These are phyloP conservation scores for Rhagonycha lutea DNA, from an alignment of 2,888 invertebrate genomes.

Conservation along the genomic window DNA sequence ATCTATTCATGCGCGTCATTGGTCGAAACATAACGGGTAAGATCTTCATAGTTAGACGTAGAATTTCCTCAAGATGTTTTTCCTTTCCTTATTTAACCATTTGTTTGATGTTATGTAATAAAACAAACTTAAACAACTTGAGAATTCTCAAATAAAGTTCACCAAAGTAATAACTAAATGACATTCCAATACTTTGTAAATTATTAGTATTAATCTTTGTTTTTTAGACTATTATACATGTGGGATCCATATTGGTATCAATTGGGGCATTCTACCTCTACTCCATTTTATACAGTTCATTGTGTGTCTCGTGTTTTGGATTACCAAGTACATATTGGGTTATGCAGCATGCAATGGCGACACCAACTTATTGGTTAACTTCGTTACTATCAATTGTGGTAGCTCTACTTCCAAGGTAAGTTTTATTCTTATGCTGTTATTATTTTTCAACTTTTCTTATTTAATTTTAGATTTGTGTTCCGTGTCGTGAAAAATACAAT, in stretches of 20 bases:
- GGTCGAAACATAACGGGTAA: too few relatives aligned
- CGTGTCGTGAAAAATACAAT: conserved; percentile 70
- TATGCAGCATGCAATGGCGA: conserved; percentile 74
- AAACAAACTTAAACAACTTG: too few relatives aligned
- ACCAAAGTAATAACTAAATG: too few relatives aligned
- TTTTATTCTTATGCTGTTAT: background rate
- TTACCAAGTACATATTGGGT: conserved; percentile 89
- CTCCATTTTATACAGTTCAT: conserved; percentile 81
- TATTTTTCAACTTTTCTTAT: background rate
- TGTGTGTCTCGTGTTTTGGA: conserved; percentile 80
- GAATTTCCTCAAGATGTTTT: too few relatives aligned
- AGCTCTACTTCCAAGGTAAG: conserved; percentile 82
- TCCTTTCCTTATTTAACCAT: too few relatives aligned
- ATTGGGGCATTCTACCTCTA: conserved; percentile 81
- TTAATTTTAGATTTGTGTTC: conserved; percentile 65
- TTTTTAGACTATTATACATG: conserved; percentile 83
- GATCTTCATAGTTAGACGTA: too few relatives aligned
- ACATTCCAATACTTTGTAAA: too few relatives aligned
- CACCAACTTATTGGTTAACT: conserved; percentile 81
- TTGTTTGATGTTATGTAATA: too few relatives aligned
- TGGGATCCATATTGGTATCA: conserved; percentile 76
- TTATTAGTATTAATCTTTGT: conserved; percentile 20
- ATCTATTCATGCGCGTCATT: too few relatives aligned
- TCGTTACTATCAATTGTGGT: conserved; percentile 76
- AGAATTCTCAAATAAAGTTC: too few relatives aligned